Conservation (phyloP, 2,113 vertebrate genomes). For the Ancistrus triradiatus region DNA sequence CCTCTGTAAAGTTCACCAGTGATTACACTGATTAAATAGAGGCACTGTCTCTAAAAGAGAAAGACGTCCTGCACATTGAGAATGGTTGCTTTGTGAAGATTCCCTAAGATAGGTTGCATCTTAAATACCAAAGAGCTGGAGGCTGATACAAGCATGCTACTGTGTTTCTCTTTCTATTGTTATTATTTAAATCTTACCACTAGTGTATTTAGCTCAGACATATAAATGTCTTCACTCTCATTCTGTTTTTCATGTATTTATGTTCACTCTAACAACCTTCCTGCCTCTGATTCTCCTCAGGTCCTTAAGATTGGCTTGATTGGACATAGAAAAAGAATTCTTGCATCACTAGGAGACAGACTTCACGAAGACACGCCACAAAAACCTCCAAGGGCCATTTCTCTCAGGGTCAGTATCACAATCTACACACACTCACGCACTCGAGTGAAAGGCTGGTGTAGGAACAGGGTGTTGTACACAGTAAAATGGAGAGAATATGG, state of each 20-base stretch:
- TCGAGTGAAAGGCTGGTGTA: too few species aligned
- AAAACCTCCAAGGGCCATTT: slow-evolving; percentile 92
- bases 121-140: too few species aligned
- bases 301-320: slow-evolving; percentile 93
- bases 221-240: too few species aligned
- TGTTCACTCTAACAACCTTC: slow-evolving; percentile 4
- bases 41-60: neutral
- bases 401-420: slow-evolving; percentile 80
- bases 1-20: neutral
- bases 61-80: too few species aligned
- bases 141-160: too few species aligned
- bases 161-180: too few species aligned
- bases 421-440: neutral
- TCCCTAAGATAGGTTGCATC: too few species aligned
- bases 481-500: too few species aligned
- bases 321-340: slow-evolving; percentile 91
- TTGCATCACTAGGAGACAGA: slow-evolving; percentile 91
- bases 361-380: slow-evolving; percentile 94
- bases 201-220: too few species aligned
- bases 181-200: too few species aligned
- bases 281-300: slow-evolving; percentile 61
- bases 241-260: neutral
- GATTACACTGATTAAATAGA: neutral
- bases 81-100: too few species aligned
- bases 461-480: too few species aligned